Percentiles rank a stretch among this genome's conserved stretches.
These are phyloP conservation scores for Ctenomys sociabilis DNA, from an alignment of 2,113 vertebrate genomes.

Conservation along the genomic window DNA sequence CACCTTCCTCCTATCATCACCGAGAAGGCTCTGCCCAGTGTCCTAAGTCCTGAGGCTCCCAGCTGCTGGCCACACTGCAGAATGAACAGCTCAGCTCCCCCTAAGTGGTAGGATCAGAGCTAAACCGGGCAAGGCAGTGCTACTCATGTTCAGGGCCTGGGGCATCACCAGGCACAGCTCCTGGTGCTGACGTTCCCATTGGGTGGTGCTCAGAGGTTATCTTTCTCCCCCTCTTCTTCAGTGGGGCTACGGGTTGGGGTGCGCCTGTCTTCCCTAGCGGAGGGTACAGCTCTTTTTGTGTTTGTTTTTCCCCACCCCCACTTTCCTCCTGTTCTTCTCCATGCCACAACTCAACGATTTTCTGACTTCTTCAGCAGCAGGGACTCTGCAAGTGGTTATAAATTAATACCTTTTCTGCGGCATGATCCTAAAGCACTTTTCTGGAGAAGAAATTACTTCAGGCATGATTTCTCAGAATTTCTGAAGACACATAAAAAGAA, in stretches of 20 bases:
- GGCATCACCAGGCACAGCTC: neutral
- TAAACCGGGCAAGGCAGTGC: neutral
- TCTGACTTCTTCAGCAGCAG: neutral
- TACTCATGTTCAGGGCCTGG: neutral
- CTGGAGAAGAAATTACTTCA: neutral
- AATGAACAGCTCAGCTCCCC: neutral
- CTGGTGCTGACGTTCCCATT: neutral
- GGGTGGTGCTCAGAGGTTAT: neutral
- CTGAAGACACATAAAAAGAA: neutral
- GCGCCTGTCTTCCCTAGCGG: neutral
- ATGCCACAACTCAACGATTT: neutral
- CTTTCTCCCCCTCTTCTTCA: neutral
- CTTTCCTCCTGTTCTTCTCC: neutral
- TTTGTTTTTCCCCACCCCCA: neutral
- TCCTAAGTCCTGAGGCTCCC: neutral
- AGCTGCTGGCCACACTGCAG: neutral
- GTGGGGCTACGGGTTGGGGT: neutral
- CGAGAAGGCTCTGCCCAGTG: neutral
- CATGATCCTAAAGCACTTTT: neutral
- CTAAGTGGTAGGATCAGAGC: neutral
- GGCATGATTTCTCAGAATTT: constrained; percentile 43
- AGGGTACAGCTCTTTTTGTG: neutral
- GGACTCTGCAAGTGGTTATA: neutral
- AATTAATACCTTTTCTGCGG: neutral
- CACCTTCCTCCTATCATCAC: neutral